Conservation (phyloP, 1,140 invertebrate species). For the Phymorhynchus buccinoides region DNA sequence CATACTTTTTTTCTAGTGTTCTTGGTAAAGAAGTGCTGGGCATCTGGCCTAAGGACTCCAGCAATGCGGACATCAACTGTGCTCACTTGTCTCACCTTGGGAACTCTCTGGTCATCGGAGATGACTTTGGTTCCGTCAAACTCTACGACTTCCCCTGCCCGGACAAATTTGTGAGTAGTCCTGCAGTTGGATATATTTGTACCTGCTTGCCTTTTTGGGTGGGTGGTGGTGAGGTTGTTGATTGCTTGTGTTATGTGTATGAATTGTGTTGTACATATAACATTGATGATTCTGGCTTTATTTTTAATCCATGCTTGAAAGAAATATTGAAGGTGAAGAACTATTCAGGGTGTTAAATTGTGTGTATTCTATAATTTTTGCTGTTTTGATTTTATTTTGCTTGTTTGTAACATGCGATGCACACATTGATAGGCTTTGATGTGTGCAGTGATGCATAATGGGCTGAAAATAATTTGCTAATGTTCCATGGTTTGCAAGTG, state of each 20-base stretch:
- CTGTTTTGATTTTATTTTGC: not conserved
- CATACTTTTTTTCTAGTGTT: slow-evolving; percentile 63
- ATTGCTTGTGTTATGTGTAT: not conserved
- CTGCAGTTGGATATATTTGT: slow-evolving; percentile 30
- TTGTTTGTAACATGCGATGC: too few species aligned
- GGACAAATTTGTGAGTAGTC: slow-evolving; percentile 71
- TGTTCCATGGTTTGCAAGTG: too few species aligned
- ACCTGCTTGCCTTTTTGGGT: not conserved
- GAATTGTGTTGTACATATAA: not conserved
- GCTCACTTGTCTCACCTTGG: slow-evolving; percentile 68
- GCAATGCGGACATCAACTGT: slow-evolving; percentile 72
- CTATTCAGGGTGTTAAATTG: too few species aligned
- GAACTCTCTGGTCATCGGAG: slow-evolving; percentile 71
- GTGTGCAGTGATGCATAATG: too few species aligned
- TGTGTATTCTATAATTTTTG: not conserved
- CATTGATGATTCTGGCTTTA: not conserved
- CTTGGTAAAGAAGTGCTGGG: slow-evolving; percentile 71
- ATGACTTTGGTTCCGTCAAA: slow-evolving; percentile 73
- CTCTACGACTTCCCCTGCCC: slow-evolving; percentile 72
- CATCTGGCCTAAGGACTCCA: slow-evolving; percentile 71
- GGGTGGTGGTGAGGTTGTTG: not conserved
- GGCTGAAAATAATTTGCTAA: too few species aligned
- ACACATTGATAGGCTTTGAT: too few species aligned
- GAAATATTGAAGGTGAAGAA: not conserved
- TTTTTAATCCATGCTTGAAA: not conserved